phyloP scores from a whole-genome alignment of 2,888 invertebrate genomes.

The Aphodius granarius region DNA sequence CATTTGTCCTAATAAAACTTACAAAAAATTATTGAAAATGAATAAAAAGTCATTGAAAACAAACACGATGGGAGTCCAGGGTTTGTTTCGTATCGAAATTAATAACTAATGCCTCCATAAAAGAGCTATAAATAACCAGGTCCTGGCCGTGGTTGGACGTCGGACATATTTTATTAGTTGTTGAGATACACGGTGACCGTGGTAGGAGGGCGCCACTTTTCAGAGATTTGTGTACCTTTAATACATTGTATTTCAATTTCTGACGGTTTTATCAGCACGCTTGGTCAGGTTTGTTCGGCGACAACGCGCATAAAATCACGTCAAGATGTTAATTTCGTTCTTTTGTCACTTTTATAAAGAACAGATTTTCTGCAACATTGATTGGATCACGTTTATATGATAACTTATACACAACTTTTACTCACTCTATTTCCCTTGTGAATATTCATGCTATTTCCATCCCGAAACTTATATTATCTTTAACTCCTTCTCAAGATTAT shows the following conservation, averaged over 20 bases:
- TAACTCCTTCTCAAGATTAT: slow-evolving; percentile 17
- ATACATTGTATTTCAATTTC: background rate
- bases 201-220: background rate
- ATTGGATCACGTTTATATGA: too few species aligned
- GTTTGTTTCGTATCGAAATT: background rate
- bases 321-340: background rate
- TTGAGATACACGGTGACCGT: background rate
- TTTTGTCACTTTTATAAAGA: background rate
- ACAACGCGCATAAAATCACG: background rate
- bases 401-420: background rate
- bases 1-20: too few species aligned
- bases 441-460: slow-evolving; percentile 25
- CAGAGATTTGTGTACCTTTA: background rate
- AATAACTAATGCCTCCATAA: background rate
- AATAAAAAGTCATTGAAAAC: background rate
- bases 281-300: background rate
- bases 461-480: slow-evolving; percentile 29
- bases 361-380: too few species aligned
- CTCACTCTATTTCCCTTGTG: background rate
- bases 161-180: background rate
- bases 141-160: background rate
- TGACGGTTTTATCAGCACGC: background rate
- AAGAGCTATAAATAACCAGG: background rate
- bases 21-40: background rate
- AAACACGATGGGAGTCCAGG: background rate